Conservation (phyloP, 2,888 invertebrate species). For the Fragum fragum region DNA sequence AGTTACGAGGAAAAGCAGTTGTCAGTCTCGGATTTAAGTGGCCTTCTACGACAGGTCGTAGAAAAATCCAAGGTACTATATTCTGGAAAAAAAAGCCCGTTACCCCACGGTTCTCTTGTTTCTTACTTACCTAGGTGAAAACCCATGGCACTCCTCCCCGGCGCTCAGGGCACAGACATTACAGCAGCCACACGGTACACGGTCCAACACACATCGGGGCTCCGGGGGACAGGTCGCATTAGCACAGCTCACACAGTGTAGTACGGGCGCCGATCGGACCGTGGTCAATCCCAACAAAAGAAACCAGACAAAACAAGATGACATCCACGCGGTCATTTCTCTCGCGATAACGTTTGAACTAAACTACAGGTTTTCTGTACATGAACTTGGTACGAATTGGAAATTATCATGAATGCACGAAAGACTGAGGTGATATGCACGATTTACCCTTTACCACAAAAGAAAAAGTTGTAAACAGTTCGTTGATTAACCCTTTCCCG, state of each 20-base stretch:
- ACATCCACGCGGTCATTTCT: neutral
- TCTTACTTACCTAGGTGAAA: conserved; percentile 43
- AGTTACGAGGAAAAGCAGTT: too few species aligned
- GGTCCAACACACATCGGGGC: conserved; percentile 35
- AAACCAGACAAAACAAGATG: neutral
- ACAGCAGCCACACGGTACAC: conserved; percentile 49
- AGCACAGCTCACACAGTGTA: conserved; percentile 14
- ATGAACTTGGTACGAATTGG: too few species aligned
- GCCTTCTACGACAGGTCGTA: too few species aligned
- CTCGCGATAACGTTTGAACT: too few species aligned
- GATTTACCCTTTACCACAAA: neutral
- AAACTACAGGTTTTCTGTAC: too few species aligned
- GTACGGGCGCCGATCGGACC: conserved; percentile 8
- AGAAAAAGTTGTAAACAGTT: too few species aligned
- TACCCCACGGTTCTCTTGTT: too few species aligned
- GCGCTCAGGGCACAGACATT: conserved; percentile 14
- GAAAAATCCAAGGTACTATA: too few species aligned
- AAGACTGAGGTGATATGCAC: neutral
- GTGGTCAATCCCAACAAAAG: neutral
- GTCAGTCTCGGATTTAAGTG: too few species aligned
- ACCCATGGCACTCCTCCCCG: conserved; percentile 34
- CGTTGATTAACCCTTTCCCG: too few species aligned
- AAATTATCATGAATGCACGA: neutral
- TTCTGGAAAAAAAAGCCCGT: too few species aligned
- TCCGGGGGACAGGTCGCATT: conserved; percentile 20